Evolutionary conservation across 2,888 invertebrate species (phyloP), one percentile per base, ranked within the genome.

Genomic region (Drosophila paranaensis): DNA sequence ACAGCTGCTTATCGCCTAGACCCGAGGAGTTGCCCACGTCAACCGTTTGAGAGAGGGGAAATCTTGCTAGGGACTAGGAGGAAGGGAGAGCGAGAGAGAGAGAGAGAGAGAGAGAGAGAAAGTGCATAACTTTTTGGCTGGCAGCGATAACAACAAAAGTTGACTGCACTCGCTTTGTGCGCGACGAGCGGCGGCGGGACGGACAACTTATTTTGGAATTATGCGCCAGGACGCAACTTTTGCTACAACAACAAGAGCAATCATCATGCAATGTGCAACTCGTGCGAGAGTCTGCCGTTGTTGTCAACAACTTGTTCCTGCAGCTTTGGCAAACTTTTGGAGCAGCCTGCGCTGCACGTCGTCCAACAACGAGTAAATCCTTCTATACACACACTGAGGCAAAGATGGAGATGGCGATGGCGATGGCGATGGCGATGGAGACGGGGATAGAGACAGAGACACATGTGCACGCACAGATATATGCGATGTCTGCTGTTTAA

Each of bases 101-200:
- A 1, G 20, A 0, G 35, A 9, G 43, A 16, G 39, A 2, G 39
- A n/a, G 30, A 0, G 35, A 1, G 35, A 2, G 35, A 9, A 6
- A 14, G 39, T 25, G 46, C 30, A 66, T 55, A 72, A 68, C 76
- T 84, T 80, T 50, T 82, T 73, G 77, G 70, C 78, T 80, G 75
- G 53, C 67, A 71, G 77, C 81, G 83, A 83, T 83, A 83, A 83
- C 81, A 83, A 81, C 73, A 75, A 53, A 74, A 84, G 81, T 83
- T 84, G 81, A 79, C 81, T 82, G 79, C 82, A 74, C 74, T 83
- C 51, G 50, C 60, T 63, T 68, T 56, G 35, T 53, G 39, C 35
- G 16, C 11, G 46, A 55, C 54, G 8, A 5, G 27, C 27, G 27
- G 39, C 20, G 39, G 11, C 10, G 30, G 10, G 14, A 10, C n/a